A percentile compares a stretch with the other conserved stretches of the same genome.
Evolutionary conservation across 2,888 invertebrate species (phyloP).

Genomic region (Drosophila putrida): DNA sequence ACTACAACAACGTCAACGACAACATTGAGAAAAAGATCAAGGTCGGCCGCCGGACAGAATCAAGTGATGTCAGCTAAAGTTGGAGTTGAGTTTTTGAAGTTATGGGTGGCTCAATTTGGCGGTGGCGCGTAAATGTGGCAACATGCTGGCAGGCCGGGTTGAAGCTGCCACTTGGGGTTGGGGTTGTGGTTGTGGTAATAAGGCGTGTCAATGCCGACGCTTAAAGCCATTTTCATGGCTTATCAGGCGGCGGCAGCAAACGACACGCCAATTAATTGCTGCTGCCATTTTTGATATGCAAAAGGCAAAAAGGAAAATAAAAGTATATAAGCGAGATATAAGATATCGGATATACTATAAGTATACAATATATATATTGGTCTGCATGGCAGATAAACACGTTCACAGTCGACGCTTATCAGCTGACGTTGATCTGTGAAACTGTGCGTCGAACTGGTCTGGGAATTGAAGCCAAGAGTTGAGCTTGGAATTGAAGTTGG

Average conservation of each 20-base stretch:
- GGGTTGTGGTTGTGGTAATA: constrained; percentile 65
- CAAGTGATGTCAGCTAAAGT: constrained; percentile 66
- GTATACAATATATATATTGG: constrained; percentile 20
- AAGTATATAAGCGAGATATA: constrained; percentile 3
- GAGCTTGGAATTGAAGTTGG: constrained; percentile 25
- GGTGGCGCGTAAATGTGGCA: constrained; percentile 72
- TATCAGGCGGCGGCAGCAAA: constrained; percentile 51
- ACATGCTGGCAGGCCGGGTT: constrained; percentile 28
- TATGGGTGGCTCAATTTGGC: constrained; percentile 68
- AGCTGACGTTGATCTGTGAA: constrained; percentile 72
- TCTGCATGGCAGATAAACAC: constrained; percentile 49
- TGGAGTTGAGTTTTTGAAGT: constrained; percentile 23
- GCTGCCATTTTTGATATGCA: constrained; percentile 78
- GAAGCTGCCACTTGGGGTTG: constrained; percentile 7
- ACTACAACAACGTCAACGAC: constrained; percentile 7
- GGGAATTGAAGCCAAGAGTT: constrained; percentile 7
- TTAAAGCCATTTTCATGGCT: constrained; percentile 71
- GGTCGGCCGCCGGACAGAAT: constrained; percentile 48
- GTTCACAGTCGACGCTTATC: constrained; percentile 63
- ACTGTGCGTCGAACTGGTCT: constrained; percentile 60
- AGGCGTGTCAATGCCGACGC: constrained; percentile 81
- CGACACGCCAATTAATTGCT: constrained; percentile 78
- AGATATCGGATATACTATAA: constrained; percentile 18
- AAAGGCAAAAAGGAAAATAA: constrained; percentile 47
- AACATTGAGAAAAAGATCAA: constrained; percentile 64